phyloP scores from a whole-genome alignment of 2,797 vertebrate species.

The Petrocephalus schoutedeni region DNA sequence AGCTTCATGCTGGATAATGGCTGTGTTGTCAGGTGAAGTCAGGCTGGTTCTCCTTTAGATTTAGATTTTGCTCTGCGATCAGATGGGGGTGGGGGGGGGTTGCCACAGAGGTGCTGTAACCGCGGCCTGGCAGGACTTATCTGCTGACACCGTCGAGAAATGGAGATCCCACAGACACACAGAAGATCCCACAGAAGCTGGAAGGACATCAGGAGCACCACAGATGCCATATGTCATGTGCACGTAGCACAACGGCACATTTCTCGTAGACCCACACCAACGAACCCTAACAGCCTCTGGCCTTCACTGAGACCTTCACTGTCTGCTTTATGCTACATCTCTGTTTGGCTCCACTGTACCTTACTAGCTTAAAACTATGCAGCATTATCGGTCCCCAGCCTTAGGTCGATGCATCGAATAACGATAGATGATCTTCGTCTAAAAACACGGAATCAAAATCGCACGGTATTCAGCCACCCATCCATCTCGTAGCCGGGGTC shows the following conservation, averaged over 20 bases:
- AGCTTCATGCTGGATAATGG: background rate
- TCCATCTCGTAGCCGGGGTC: background rate
- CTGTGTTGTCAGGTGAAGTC: slow-evolving; percentile 6
- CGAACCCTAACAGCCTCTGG: background rate
- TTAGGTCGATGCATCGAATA: background rate
- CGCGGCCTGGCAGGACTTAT: background rate
- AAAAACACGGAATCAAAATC: too few relatives aligned
- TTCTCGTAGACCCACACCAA: too few relatives aligned
- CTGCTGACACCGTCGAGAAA: background rate
- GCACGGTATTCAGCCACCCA: too few relatives aligned
- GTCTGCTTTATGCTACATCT: background rate
- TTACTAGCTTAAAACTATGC: background rate
- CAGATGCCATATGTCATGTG: background rate
- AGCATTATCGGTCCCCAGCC: background rate
- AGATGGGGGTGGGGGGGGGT: background rate
- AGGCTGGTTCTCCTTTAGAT: background rate
- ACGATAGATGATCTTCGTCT: background rate
- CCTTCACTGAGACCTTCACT: background rate
- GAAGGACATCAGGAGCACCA: background rate
- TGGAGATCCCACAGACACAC: background rate
- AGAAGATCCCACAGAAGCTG: too few relatives aligned
- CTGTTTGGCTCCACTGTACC: background rate
- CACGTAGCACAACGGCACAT: background rate
- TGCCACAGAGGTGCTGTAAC: background rate
- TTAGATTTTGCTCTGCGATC: background rate